Conservation (phyloP, 2,797 vertebrate species). For the Vultur gryphus region DNA sequence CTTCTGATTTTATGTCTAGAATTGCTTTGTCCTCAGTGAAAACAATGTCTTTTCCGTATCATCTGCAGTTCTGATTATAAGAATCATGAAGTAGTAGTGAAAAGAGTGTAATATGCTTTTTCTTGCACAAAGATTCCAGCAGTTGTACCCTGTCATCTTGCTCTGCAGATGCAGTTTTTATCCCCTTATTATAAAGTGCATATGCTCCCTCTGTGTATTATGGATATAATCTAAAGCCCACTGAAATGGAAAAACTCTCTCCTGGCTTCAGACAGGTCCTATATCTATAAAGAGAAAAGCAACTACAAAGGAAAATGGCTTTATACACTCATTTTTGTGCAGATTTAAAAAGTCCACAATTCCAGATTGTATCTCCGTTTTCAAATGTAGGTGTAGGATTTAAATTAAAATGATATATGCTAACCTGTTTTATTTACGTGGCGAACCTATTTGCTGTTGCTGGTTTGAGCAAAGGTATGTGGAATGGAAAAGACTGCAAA, state of each 20-base stretch:
- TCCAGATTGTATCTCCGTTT: background rate
- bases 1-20: background rate
- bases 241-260: slow-evolving; percentile 14
- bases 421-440: background rate
- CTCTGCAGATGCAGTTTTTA: background rate
- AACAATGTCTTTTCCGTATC: background rate
- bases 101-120: background rate
- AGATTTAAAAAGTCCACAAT: background rate
- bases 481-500: background rate
- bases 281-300: background rate
- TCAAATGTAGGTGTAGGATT: background rate
- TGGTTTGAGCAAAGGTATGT: background rate
- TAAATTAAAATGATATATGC: background rate
- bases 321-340: background rate
- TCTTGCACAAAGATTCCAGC: background rate
- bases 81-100: background rate
- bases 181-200: background rate
- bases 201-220: background rate
- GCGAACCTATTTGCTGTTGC: background rate
- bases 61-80: background rate
- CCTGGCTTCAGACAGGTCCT: background rate
- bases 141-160: background rate
- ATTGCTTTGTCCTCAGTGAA: background rate
- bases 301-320: background rate
- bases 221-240: background rate